phyloP scores from a whole-genome alignment of 2,888 invertebrate genomes.

The Caenorhabditis parvicauda region DNA sequence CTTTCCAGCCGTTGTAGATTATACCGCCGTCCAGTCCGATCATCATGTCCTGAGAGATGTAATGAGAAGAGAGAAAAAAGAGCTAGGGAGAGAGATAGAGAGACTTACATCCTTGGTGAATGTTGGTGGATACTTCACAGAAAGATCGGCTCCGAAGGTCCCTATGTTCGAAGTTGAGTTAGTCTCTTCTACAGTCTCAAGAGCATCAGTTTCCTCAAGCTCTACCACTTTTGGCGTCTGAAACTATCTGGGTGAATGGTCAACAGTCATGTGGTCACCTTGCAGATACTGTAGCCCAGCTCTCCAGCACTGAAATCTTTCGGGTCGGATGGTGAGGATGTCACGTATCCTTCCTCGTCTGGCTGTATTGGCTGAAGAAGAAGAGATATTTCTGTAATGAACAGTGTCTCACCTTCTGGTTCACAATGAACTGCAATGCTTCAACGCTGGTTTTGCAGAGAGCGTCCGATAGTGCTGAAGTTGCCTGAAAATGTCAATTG shows the following conservation, averaged over 20 bases:
- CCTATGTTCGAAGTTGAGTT: not conserved
- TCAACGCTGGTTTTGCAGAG: slow-evolving; percentile 39
- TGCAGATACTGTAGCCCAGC: slow-evolving; percentile 32
- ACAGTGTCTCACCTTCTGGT: slow-evolving; percentile 8
- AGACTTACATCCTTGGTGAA: slow-evolving; percentile 39
- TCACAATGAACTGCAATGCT: slow-evolving; percentile 28
- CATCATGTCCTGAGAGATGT: slow-evolving; percentile 54
- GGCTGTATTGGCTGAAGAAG: slow-evolving; percentile 13
- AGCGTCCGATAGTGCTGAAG: slow-evolving; percentile 18
- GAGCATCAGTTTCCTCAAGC: slow-evolving; percentile 1
- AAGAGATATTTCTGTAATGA: not conserved
- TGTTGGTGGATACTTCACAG: slow-evolving; percentile 54
- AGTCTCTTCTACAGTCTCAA: not conserved
- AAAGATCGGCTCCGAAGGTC: slow-evolving; percentile 54
- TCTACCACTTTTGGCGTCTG: not conserved
- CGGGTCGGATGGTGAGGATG: slow-evolving; percentile 9
- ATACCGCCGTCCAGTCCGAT: slow-evolving; percentile 59
- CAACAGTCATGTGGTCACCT: not conserved
- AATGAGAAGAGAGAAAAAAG: too few relatives aligned
- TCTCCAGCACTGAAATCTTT: slow-evolving; percentile 30
- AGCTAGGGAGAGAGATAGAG: not conserved
- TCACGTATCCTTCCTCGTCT: slow-evolving; percentile 10
- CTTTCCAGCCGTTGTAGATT: slow-evolving; percentile 45
- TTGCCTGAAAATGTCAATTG: slow-evolving; percentile 12
- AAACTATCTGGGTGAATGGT: not conserved